Evolutionary conservation across 2,113 vertebrate genomes (phyloP).

Genomic region (Fulmarus glacialis): DNA sequence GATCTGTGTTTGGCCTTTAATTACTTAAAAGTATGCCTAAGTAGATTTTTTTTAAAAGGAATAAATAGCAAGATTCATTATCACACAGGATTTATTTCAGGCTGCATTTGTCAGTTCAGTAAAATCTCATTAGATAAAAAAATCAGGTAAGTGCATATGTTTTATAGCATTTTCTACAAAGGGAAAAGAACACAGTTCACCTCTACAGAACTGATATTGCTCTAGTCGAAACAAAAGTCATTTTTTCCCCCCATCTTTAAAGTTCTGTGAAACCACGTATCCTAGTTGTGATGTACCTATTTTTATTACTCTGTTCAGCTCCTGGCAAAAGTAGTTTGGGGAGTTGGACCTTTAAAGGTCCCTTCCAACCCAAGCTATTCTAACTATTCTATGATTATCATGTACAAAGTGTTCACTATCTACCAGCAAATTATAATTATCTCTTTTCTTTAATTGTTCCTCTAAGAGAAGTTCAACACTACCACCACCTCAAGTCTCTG

Average conservation of each 20-base stretch:
- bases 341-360: no score
- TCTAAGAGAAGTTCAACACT: not conserved
- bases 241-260: not conserved
- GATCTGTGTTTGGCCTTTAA: not conserved
- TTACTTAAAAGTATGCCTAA: not conserved
- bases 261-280: not conserved
- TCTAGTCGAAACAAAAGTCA: not conserved
- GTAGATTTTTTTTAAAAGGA: not conserved
- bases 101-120: not conserved
- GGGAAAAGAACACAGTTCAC: not conserved
- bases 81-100: not conserved
- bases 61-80: not conserved
- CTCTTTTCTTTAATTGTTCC: not conserved
- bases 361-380: no score
- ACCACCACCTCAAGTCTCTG: not conserved
- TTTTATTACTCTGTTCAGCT: not conserved
- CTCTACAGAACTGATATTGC: not conserved
- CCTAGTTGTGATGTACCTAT: not conserved
- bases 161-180: not conserved
- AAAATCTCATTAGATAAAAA: not conserved
- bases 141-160: accelerated
- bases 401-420: not conserved
- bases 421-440: not conserved
- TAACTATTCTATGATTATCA: not conserved
- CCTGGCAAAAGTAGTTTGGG: not conserved